phyloP scores from a whole-genome alignment of 1,140 invertebrate genomes.

The Saccostrea cuccullata region DNA sequence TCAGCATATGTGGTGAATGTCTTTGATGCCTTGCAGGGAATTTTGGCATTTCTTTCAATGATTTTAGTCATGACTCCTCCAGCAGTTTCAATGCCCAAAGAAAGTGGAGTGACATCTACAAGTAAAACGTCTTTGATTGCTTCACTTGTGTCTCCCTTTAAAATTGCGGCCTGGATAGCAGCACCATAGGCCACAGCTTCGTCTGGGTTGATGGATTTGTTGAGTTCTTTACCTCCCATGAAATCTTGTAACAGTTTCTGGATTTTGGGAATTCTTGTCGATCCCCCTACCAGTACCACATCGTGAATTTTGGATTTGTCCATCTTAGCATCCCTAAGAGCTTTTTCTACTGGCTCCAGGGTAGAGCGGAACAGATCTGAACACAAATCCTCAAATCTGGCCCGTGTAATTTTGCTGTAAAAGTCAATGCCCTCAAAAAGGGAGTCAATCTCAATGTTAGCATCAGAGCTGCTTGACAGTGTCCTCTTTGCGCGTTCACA shows the following conservation, averaged over 20 bases:
- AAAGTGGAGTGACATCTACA: constrained; percentile 75
- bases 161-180: constrained; percentile 80
- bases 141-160: constrained; percentile 69
- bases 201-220: constrained; percentile 83
- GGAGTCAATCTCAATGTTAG: constrained; percentile 87
- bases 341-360: constrained; percentile 96
- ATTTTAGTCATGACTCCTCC: constrained; percentile 83
- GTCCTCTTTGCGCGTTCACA: constrained; percentile 97
- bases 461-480: constrained; percentile 94
- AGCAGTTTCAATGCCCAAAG: constrained; percentile 80
- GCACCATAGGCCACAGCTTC: constrained; percentile 90
- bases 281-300: constrained; percentile 98
- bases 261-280: constrained; percentile 98
- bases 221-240: background rate
- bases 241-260: constrained; percentile 94
- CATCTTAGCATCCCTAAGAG: constrained; percentile 94
- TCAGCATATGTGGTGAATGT: constrained; percentile 77
- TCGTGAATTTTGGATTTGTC: constrained; percentile 96
- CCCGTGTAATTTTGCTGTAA: constrained; percentile 95
- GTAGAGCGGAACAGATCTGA: constrained; percentile 92
- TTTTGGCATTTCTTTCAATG: constrained; percentile 73
- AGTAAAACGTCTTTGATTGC: constrained; percentile 73
- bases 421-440: constrained; percentile 97
- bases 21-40: constrained; percentile 74
- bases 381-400: constrained; percentile 85